Base-by-base conservation (phyloP, 1,140 invertebrate genomes). In the Mamestra configurata region DNA sequence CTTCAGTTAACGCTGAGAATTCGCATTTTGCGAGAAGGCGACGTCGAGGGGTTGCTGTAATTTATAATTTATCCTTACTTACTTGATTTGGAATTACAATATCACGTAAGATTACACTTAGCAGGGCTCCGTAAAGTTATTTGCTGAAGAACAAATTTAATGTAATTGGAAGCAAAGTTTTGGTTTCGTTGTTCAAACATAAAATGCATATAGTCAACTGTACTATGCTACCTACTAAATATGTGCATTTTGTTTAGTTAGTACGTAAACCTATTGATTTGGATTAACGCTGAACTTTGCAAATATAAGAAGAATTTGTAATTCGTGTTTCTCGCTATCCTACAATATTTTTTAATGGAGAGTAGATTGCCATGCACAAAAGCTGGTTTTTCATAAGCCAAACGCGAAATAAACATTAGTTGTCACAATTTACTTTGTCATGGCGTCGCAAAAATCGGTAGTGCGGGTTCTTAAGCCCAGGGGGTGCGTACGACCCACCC, bases 31-130 rank as follows among this genome's bases (percentile, higher is more conserved):
- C 55, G 70, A 72, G 51, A 79, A 79, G 53, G 11, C 51, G 51
- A 40, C 15, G 46, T 27, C 31, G 27, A 18, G 68, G 66, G 68
- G 31, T 35, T 15, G 27, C 22, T 27, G 66, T 72, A 64, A 77
- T 81, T 81, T 80, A 75, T 80, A 81, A 81, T 81, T 81, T 77
- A 80, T 80, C 31, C 57, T 77, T 76, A 72, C 24, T 77, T 75
- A 71, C n/a, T 72, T 61, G 55, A 76, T 76, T 76, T 31, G 37
- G 51, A 76, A 76, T 76, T 76, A 61, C 55, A 71, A 71, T 71
- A 71, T 53, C 68, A 53, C 43, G 68, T 70, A 27, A 70, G 40
- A 70, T 70, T 70, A 70, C 66, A 49, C 49, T 70, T 27, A 49
- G 18, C 40, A 46, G 15, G 66, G 49, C 20, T 46, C 18, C 20